phyloP scores from a whole-genome alignment of 2,888 invertebrate species.

The Chorisops tibialis region DNA sequence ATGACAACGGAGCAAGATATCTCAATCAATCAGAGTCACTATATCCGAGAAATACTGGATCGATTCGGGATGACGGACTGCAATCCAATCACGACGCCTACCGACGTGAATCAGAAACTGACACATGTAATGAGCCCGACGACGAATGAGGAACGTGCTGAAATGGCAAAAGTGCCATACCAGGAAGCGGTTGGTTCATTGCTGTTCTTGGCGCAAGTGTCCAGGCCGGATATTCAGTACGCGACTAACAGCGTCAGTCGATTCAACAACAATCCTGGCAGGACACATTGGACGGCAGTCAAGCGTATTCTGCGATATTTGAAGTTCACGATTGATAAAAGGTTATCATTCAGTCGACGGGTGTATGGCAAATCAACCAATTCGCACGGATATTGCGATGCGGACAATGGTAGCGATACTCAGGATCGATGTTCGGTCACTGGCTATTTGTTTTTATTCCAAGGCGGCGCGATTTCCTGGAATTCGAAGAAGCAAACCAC shows the following conservation, averaged over 20 bases:
- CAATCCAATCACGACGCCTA: not conserved
- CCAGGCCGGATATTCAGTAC: not conserved
- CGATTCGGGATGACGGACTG: not conserved
- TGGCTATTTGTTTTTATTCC: too few relatives aligned
- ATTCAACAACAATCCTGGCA: not conserved
- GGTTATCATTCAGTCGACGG: not conserved
- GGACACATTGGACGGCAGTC: not conserved
- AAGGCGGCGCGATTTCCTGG: conserved; percentile 1
- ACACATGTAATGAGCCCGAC: not conserved
- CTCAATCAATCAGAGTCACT: conserved; percentile 2
- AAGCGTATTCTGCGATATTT: not conserved
- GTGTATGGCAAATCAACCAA: conserved; percentile 8
- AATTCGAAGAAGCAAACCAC: too few relatives aligned
- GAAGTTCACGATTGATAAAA: not conserved
- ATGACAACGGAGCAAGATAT: too few relatives aligned
- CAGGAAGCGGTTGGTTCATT: not conserved
- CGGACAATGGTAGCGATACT: too few relatives aligned
- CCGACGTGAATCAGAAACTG: not conserved
- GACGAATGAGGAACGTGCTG: not conserved
- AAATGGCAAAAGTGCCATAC: not conserved
- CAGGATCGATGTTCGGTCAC: too few relatives aligned
- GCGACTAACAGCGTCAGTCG: not conserved
- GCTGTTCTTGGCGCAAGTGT: not conserved
- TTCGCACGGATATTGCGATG: not conserved
- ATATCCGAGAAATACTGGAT: not conserved